Percentiles rank a stretch among this genome's conserved stretches.
Conservation (phyloP, 2,888 invertebrate genomes). For the Latrodectus hesperus region DNA sequence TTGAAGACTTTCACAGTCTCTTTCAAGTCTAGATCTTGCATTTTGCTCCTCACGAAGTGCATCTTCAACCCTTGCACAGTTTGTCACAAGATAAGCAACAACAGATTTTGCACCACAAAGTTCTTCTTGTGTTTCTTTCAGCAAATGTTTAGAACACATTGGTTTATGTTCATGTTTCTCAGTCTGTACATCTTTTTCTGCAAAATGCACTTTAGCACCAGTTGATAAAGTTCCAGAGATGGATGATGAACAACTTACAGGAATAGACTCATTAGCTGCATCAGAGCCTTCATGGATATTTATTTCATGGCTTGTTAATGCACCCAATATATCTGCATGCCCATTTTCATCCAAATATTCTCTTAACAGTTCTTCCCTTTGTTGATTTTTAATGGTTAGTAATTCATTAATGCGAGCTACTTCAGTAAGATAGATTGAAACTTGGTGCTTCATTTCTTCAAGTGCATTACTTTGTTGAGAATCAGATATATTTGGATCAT, state of each 20-base stretch:
- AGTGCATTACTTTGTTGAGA: conserved; percentile 18
- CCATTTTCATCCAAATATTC: conserved; percentile 23
- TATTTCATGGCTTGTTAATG: conserved; percentile 11
- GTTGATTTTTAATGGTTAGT: conserved; percentile 39
- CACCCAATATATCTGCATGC: neutral
- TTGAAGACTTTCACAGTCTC: conserved; percentile 19
- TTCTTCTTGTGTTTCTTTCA: conserved; percentile 20
- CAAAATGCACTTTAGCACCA: conserved; percentile 7
- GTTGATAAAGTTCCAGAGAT: neutral
- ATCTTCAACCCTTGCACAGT: conserved; percentile 40
- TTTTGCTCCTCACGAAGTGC: conserved; percentile 14
- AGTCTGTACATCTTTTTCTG: neutral
- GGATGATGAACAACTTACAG: no score
- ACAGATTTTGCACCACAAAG: conserved; percentile 18
- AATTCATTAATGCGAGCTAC: conserved; percentile 58
- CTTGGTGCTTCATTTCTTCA: conserved; percentile 50
- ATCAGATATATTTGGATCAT: conserved; percentile 7
- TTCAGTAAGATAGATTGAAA: conserved; percentile 48
- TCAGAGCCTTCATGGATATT: neutral
- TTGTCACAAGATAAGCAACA: conserved; percentile 23
- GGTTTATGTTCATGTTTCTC: neutral
- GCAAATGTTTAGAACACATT: neutral
- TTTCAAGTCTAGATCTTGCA: conserved; percentile 4
- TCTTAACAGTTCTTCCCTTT: conserved; percentile 37
- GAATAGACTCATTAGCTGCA: neutral